Percentiles rank a stretch among this genome's conserved stretches.
phyloP scores from a whole-genome alignment of 1,140 invertebrate species.

The Zaprionus tsacasi region DNA sequence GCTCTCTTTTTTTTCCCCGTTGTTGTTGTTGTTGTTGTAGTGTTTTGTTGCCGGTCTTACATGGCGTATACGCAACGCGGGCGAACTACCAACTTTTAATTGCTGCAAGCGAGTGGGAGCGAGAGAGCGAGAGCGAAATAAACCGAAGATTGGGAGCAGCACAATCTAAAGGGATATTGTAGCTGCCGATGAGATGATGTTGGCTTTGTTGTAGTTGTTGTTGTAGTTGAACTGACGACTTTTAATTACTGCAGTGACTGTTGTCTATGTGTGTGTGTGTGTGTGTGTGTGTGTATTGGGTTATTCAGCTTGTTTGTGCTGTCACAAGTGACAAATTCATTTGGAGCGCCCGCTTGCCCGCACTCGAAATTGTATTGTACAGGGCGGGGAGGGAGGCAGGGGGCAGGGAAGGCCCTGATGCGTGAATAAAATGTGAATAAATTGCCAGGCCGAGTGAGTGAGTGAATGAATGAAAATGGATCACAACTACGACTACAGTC shows the following conservation, averaged over 20 bases:
- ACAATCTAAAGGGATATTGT: neutral
- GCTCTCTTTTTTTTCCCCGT: slow-evolving; percentile 13
- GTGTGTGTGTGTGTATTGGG: slow-evolving; percentile 1
- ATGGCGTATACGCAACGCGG: slow-evolving; percentile 43
- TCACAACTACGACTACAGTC: neutral
- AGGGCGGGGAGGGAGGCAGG: neutral
- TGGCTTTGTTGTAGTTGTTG: slow-evolving; percentile 17
- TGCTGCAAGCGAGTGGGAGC: slow-evolving; percentile 5
- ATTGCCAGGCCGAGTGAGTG: slow-evolving; percentile 37
- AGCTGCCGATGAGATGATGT: slow-evolving; percentile 1
- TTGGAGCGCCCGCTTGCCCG: slow-evolving; percentile 48
- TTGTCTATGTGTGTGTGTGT: neutral
- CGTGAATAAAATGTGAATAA: slow-evolving; percentile 54
- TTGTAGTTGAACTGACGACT: slow-evolving; percentile 41
- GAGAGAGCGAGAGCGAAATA: neutral
- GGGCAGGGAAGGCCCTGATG: neutral
- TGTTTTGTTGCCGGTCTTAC: neutral
- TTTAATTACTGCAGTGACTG: slow-evolving; percentile 72
- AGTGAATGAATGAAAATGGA: slow-evolving; percentile 19
- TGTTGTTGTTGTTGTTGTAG: neutral
- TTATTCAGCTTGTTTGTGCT: slow-evolving; percentile 39
- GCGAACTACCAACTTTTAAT: slow-evolving; percentile 37
- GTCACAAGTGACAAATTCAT: slow-evolving; percentile 69
- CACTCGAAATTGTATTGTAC: slow-evolving; percentile 3
- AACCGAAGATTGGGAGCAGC: neutral